A percentile compares a stretch with the other conserved stretches of the same genome.
These are phyloP conservation scores for Cerastoderma edule DNA, from an alignment of 2,888 invertebrate genomes.

Conservation along the genomic window DNA sequence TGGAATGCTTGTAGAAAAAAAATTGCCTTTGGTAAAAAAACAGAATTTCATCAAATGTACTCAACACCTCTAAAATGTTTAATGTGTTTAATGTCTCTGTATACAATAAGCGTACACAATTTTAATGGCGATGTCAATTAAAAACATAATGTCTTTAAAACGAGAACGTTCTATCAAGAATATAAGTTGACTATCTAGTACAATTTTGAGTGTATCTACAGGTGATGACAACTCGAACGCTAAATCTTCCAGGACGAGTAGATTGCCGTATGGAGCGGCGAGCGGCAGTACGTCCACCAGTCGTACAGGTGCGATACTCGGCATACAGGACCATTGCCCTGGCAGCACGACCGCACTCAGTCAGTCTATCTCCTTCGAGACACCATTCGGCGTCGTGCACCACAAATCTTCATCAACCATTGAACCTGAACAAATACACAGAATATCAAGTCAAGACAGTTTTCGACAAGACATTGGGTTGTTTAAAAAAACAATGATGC, in stretches of 20 bases:
- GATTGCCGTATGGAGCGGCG: no score
- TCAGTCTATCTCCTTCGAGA: slow-evolving; percentile 40
- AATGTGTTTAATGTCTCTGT: no score
- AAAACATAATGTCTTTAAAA: no score
- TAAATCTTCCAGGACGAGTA: slow-evolving; percentile 5
- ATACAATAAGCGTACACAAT: no score
- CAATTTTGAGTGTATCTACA: background rate
- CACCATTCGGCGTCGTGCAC: slow-evolving; percentile 50
- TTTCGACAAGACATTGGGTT: slow-evolving; percentile 42
- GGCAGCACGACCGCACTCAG: slow-evolving; percentile 29
- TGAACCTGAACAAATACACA: slow-evolving; percentile 41
- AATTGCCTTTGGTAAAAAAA: no score
- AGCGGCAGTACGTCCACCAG: background rate
- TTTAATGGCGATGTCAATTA: no score
- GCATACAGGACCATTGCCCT: background rate
- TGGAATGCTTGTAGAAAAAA: no score
- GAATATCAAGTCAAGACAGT: slow-evolving; percentile 43
- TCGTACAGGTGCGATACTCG: background rate
- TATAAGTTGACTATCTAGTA: no score
- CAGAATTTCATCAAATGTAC: no score
- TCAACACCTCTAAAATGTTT: no score
- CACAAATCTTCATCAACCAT: slow-evolving; percentile 40
- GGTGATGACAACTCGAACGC: slow-evolving; percentile 6
- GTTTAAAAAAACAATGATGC: slow-evolving; percentile 44
- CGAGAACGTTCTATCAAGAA: no score